Conservation (phyloP, 2,888 invertebrate species). For the Ametastegia equiseti region DNA sequence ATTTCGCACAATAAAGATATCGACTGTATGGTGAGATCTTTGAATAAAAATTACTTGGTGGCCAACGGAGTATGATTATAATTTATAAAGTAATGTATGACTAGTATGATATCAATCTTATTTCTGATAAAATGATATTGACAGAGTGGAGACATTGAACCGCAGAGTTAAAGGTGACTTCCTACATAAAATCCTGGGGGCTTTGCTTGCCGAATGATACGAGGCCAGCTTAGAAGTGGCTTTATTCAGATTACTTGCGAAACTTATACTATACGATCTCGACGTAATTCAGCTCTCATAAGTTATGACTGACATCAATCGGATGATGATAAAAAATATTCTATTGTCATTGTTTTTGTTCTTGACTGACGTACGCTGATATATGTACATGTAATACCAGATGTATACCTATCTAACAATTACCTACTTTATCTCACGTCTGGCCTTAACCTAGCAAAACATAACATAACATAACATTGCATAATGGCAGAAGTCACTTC, state of each 20-base stretch:
- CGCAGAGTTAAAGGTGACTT: neutral
- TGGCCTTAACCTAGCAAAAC: too few species aligned
- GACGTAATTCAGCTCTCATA: neutral
- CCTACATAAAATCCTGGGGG: neutral
- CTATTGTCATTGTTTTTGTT: conserved; percentile 4
- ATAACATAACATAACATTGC: neutral
- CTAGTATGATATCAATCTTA: neutral
- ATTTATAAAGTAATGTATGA: neutral
- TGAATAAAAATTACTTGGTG: too few species aligned
- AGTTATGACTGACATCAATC: neutral
- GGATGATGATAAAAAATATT: conserved; percentile 9
- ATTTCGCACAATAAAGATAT: too few species aligned
- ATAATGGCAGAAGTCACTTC: neutral
- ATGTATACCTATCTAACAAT: neutral
- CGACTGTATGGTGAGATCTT: too few species aligned
- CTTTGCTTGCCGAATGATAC: conserved; percentile 1
- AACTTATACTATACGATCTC: neutral
- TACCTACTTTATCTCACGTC: neutral
- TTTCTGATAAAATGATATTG: neutral
- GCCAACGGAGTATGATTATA: too few species aligned
- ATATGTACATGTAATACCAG: neutral
- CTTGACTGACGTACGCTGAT: neutral
- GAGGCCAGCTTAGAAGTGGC: conserved; percentile 1
- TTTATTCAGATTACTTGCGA: neutral
- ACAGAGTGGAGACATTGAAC: neutral